Base-by-base conservation (phyloP, 53 echinoderm and acorn worm species). In the Crossaster papposus region DNA sequence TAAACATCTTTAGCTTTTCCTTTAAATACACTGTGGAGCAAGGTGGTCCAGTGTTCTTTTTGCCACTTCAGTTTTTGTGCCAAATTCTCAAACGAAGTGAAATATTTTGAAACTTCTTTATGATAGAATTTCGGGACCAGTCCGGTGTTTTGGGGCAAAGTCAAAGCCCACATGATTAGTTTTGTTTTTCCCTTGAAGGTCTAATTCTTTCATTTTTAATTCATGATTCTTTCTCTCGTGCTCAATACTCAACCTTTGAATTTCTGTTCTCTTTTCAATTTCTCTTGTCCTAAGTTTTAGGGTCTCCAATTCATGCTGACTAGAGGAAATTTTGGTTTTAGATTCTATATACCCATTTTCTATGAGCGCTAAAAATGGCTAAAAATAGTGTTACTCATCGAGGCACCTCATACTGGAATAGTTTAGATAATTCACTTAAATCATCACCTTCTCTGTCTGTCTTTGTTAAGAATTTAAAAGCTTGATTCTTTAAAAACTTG, bases 1-100 rank as follows among this genome's bases (percentile, higher is more conserved):
- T 88, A 94, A 44, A 94, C 88, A 20, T 94, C 91, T 32, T 78
- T 78, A 65, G 91, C 94, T 58, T 84, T 94, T 15, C 94, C 94
- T 13, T 54, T 53, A 55, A 94, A 91, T 18, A 82, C 83, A 79
- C 71, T 88, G 30, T 94, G 94, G 20, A 91, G 68, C 12, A 94
- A 70, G 4, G 78, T 75, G 30, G 91, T 89, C 94, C 91, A 94
- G 71, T 51, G 38, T 72, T 89, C 53, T 70, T 74, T 78, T 17
- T 88, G 93, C 93, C 93, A 93, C 24, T 90, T 68, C 22, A 93
- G 35, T 36, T 83, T 85, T 51, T 80, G 54, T 31, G 93, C 93
- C 64, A 93, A 81, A 28, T 80, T 89, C 55, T 93, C 90, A 86
- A 90, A 90, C 5, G 85, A 72, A 3, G 75, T 80, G 83, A 90